A percentile compares a stretch with the other conserved stretches of the same genome.
These are phyloP conservation scores for Balanococcus diminutus DNA, from an alignment of 2,888 invertebrate species.

Conservation along the genomic window DNA sequence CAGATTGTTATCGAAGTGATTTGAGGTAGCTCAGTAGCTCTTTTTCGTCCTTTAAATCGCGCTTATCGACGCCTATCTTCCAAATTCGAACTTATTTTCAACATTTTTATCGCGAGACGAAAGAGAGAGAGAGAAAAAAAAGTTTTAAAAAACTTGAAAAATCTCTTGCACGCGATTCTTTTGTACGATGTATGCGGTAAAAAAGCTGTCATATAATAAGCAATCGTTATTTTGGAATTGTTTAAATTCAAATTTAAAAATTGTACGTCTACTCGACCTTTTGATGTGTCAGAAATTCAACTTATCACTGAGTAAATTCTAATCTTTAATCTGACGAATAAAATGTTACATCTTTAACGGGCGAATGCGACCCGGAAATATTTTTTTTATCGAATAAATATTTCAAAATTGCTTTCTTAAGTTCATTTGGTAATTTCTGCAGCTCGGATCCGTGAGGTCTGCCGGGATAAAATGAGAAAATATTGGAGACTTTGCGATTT, in stretches of 20 bases:
- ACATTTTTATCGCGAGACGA: background rate
- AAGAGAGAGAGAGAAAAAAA: background rate
- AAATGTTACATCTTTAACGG: background rate
- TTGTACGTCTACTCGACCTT: background rate
- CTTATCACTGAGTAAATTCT: background rate
- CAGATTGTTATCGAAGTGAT: background rate
- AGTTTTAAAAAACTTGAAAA: background rate
- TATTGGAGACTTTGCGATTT: conserved; percentile 62
- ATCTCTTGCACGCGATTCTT: background rate
- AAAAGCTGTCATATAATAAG: background rate
- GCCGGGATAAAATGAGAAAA: conserved; percentile 63
- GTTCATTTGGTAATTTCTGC: conserved; percentile 48
- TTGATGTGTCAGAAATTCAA: background rate
- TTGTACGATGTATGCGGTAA: background rate
- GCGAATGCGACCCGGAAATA: background rate
- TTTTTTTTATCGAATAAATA: conserved; percentile 47
- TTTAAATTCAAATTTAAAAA: background rate
- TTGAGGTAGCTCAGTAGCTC: background rate
- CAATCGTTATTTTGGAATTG: background rate
- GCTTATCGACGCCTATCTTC: background rate
- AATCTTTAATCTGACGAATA: background rate
- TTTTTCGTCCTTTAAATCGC: background rate
- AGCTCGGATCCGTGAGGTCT: conserved; percentile 61
- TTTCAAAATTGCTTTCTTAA: conserved; percentile 53
- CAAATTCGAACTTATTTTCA: background rate